A percentile compares a stretch with the other conserved stretches of the same genome.
phyloP scores from a whole-genome alignment of 2,888 invertebrate genomes.

The Apotomis turbidana region DNA sequence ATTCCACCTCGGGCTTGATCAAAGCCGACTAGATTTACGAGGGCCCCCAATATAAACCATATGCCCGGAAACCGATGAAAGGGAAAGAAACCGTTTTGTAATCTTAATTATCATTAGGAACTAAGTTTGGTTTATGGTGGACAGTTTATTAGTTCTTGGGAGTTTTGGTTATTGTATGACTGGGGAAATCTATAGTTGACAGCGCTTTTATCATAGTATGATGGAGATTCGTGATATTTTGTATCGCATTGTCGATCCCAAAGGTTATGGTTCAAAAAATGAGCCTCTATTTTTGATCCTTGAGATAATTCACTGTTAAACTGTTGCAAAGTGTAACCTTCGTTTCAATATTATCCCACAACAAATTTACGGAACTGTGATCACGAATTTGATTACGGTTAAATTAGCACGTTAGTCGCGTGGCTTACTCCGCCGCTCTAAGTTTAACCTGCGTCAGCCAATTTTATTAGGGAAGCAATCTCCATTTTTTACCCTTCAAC shows the following conservation, averaged over 20 bases:
- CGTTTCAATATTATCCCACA: not conserved
- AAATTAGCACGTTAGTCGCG: slow-evolving; percentile 9
- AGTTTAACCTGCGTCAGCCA: slow-evolving; percentile 42
- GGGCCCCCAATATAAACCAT: slow-evolving; percentile 64
- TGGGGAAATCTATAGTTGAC: not conserved
- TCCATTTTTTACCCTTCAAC: slow-evolving; percentile 48
- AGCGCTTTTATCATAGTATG: no score
- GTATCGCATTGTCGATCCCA: not conserved
- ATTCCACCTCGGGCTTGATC: slow-evolving; percentile 50
- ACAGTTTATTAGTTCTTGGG: slow-evolving; percentile 28
- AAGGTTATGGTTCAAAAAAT: not conserved
- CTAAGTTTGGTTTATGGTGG: slow-evolving; percentile 26
- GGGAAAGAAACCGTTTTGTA: slow-evolving; percentile 52
- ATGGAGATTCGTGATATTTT: not conserved
- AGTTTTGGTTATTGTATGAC: not conserved
- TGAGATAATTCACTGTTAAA: not conserved
- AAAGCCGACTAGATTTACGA: slow-evolving; percentile 64
- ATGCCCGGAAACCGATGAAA: slow-evolving; percentile 67
- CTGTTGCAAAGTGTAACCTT: not conserved
- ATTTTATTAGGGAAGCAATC: slow-evolving; percentile 48
- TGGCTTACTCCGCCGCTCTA: slow-evolving; percentile 20
- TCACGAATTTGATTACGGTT: slow-evolving; percentile 6
- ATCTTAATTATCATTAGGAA: slow-evolving; percentile 42
- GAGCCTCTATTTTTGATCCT: not conserved
- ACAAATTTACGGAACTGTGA: not conserved